phyloP scores from a whole-genome alignment of 1,140 invertebrate genomes.

The Brachionus sp. region DNA sequence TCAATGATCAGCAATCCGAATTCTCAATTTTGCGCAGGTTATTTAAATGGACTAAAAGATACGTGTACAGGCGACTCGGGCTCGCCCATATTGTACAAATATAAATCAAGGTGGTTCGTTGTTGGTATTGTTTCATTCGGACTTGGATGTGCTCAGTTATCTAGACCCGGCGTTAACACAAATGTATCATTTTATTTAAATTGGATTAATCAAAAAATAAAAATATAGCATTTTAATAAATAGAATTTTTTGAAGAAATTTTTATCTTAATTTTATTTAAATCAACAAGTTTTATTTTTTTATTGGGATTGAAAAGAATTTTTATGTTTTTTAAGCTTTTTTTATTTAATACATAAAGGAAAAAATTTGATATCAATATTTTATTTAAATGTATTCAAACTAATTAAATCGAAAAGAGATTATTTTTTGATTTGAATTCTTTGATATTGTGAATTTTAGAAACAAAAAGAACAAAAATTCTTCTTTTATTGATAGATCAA shows the following conservation, averaged over 20 bases:
- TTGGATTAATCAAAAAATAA: slow-evolving; percentile 70
- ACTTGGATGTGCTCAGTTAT: slow-evolving; percentile 81
- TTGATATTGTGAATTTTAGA: no score
- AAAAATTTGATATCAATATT: no score
- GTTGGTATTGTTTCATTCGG: slow-evolving; percentile 90
- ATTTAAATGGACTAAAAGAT: slow-evolving; percentile 61
- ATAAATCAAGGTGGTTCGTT: slow-evolving; percentile 68
- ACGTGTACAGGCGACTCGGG: slow-evolving; percentile 67
- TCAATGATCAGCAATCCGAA: slow-evolving; percentile 59
- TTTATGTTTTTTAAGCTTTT: no score
- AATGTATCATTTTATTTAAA: slow-evolving; percentile 76
- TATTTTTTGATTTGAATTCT: no score
- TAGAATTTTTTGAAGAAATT: background rate
- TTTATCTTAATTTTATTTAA: no score
- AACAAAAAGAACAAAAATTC: no score
- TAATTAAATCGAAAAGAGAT: no score
- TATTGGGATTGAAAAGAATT: no score
- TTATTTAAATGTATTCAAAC: no score
- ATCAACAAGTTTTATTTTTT: no score
- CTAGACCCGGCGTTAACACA: slow-evolving; percentile 87
- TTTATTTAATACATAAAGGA: no score
- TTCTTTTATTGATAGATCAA: no score
- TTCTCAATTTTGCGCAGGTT: slow-evolving; percentile 68
- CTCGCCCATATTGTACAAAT: slow-evolving; percentile 67
- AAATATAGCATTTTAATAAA: slow-evolving; percentile 29